Evolutionary conservation across 2,797 vertebrate genomes (phyloP).

Genomic region (Caiman crocodilus): DNA sequence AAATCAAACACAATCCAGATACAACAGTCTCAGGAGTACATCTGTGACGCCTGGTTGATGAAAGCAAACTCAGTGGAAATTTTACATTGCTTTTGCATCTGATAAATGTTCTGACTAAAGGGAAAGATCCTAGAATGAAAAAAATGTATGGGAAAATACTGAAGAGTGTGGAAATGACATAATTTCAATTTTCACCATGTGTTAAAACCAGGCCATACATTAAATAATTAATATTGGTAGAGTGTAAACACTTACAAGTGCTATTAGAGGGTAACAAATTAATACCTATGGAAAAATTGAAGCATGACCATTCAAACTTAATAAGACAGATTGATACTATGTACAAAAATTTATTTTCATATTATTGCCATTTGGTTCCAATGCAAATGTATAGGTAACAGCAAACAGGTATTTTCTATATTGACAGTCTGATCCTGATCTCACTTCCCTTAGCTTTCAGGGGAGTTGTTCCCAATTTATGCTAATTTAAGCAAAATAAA

Average conservation of each 20-base stretch:
- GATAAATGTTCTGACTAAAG: background rate
- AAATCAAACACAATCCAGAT: background rate
- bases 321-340: too few relatives aligned
- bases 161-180: background rate
- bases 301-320: background rate
- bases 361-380: background rate
- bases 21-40: background rate
- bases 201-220: too few relatives aligned
- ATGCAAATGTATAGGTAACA: background rate
- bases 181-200: too few relatives aligned
- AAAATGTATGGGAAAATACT: background rate
- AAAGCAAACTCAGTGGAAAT: background rate
- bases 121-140: background rate
- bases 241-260: background rate
- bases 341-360: too few relatives aligned
- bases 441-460: background rate
- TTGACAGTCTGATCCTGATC: background rate
- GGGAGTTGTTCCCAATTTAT: background rate
- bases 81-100: background rate
- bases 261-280: background rate
- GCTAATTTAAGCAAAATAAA: background rate
- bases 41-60: background rate
- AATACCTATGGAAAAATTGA: background rate
- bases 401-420: background rate
- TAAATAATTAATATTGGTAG: too few relatives aligned